These are phyloP conservation scores for Melanophora roralis DNA, from an alignment of 2,888 invertebrate species.

Conservation along the genomic window DNA sequence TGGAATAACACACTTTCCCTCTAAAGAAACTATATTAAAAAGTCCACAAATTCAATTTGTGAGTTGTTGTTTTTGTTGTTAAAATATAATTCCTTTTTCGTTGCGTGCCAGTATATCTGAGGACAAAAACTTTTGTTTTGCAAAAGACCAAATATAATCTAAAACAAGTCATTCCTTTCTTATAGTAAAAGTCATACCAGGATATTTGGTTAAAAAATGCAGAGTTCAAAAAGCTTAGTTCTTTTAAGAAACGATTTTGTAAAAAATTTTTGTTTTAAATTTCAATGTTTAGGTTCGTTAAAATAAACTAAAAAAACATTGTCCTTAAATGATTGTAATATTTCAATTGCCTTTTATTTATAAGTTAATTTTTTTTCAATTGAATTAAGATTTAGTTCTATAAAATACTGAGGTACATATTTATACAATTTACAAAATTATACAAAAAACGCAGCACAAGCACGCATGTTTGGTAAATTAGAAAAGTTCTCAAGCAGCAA, in stretches of 20 bases:
- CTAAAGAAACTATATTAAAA: background rate
- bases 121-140: slow-evolving; percentile 30
- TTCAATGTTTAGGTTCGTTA: too few relatives aligned
- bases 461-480: slow-evolving; percentile 51
- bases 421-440: background rate
- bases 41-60: slow-evolving; percentile 39
- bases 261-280: too few relatives aligned
- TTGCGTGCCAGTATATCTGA: background rate
- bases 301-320: too few relatives aligned
- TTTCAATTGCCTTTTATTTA: too few relatives aligned
- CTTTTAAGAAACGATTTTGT: too few relatives aligned
- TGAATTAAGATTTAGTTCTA: background rate
- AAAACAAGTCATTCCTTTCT: slow-evolving; percentile 1
- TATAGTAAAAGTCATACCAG: background rate
- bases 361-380: too few relatives aligned
- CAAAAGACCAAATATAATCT: slow-evolving; percentile 30
- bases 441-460: slow-evolving; percentile 14
- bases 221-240: background rate
- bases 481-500: slow-evolving; percentile 37
- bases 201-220: background rate
- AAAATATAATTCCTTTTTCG: background rate
- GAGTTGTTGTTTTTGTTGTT: slow-evolving; percentile 31
- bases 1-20: background rate
- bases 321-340: too few relatives aligned
- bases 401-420: background rate